Evolutionary conservation across 2,113 vertebrate species (phyloP).

Genomic region (Apus apus): DNA sequence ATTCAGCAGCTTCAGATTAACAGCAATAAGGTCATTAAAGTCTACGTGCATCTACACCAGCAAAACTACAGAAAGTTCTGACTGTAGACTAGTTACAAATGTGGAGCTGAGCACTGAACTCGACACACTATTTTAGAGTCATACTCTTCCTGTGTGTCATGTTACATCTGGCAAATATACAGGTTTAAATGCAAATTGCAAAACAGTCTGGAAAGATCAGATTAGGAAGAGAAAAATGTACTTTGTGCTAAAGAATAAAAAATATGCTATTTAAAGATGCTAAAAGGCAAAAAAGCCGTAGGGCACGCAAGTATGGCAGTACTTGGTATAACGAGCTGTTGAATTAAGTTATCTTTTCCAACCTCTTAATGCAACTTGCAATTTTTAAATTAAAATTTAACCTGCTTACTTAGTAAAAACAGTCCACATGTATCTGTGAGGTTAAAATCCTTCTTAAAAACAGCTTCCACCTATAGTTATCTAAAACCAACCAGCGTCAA

Average conservation of each 20-base stretch:
- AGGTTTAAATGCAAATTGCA: background rate
- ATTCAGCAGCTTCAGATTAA: background rate
- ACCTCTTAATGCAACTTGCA: background rate
- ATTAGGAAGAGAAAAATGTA: background rate
- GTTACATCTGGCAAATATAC: background rate
- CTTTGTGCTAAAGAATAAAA: background rate
- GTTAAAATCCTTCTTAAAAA: background rate
- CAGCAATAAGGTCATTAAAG: background rate
- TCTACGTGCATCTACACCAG: rapidly evolving
- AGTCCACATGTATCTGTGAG: background rate
- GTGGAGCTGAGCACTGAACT: background rate
- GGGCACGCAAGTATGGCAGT: background rate
- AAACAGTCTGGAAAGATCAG: background rate
- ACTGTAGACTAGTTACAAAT: background rate
- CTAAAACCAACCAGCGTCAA: background rate
- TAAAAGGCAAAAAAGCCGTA: background rate
- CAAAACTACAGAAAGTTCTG: background rate
- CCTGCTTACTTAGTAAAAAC: background rate
- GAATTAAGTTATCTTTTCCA: background rate
- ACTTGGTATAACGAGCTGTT: background rate
- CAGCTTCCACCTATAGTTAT: background rate
- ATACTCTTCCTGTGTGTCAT: background rate
- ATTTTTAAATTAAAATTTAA: background rate
- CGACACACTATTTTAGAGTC: background rate
- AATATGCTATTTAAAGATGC: background rate